Conservation (phyloP, 2,113 vertebrate genomes). For the Dipodomys ordii region DNA sequence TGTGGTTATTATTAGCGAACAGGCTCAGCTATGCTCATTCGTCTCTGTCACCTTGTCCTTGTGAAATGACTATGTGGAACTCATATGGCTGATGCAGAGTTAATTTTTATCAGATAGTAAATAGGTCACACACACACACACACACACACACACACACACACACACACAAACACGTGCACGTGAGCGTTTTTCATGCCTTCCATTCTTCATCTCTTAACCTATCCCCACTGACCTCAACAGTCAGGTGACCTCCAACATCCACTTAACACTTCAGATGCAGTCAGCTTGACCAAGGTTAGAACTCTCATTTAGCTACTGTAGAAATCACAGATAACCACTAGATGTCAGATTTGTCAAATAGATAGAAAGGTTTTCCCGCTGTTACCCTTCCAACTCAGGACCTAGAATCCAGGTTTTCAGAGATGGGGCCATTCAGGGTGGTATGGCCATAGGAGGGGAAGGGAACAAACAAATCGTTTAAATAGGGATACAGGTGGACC, state of each 20-base stretch:
- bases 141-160: no score
- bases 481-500: no score
- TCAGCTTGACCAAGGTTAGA: not conserved
- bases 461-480: no score
- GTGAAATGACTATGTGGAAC: not conserved
- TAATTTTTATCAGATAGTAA: not conserved
- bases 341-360: constrained; percentile 70
- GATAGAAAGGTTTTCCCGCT: not conserved
- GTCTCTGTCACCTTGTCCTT: not conserved
- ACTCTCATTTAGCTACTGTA: not conserved
- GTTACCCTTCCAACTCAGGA: not conserved
- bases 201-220: not conserved
- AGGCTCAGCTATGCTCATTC: fast-evolving
- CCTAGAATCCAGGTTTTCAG: not conserved
- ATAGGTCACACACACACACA: no score
- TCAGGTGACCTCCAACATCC: fast-evolving
- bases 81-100: not conserved
- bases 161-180: no score
- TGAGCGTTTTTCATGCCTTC: not conserved
- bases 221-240: not conserved
- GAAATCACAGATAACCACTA: constrained; percentile 57
- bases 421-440: no score
- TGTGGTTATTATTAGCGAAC: not conserved
- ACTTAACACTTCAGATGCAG: not conserved
- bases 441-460: no score